A percentile compares a stretch with the other conserved stretches of the same genome.
These are phyloP conservation scores for Rhopalosiphum nymphaeae DNA, from an alignment of 2,888 invertebrate species.

Conservation along the genomic window DNA sequence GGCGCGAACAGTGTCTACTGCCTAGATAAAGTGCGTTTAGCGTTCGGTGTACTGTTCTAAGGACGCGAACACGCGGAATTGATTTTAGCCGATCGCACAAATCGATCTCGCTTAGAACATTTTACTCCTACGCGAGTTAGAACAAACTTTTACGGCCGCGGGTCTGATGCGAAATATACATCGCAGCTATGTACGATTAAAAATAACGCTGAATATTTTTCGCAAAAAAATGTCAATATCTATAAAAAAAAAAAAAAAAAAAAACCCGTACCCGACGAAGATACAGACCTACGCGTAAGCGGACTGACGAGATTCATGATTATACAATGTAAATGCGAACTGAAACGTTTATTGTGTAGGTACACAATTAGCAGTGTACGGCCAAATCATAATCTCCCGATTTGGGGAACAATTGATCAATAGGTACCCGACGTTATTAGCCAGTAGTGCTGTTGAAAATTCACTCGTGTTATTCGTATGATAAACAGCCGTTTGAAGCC, in stretches of 20 bases:
- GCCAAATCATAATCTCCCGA: not conserved
- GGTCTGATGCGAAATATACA: not conserved
- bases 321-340: not conserved
- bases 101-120: not conserved
- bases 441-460: not conserved
- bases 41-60: not conserved
- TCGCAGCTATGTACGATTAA: not conserved
- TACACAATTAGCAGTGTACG: not conserved
- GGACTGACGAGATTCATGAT: not conserved
- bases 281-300: not conserved
- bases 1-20: not conserved
- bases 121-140: not conserved
- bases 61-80: not conserved
- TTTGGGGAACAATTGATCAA: not conserved
- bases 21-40: not conserved
- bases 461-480: not conserved
- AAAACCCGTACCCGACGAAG: not conserved
- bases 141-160: not conserved
- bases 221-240: not conserved
- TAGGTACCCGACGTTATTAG: not conserved
- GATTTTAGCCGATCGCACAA: not conserved
- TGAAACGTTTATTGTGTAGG: not conserved
- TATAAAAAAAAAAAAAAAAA: not conserved
- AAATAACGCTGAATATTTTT: constrained; percentile 2
- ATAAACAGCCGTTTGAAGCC: not conserved